Conservation (phyloP, 2,113 vertebrate genomes). For the Brachirus orientalis region DNA sequence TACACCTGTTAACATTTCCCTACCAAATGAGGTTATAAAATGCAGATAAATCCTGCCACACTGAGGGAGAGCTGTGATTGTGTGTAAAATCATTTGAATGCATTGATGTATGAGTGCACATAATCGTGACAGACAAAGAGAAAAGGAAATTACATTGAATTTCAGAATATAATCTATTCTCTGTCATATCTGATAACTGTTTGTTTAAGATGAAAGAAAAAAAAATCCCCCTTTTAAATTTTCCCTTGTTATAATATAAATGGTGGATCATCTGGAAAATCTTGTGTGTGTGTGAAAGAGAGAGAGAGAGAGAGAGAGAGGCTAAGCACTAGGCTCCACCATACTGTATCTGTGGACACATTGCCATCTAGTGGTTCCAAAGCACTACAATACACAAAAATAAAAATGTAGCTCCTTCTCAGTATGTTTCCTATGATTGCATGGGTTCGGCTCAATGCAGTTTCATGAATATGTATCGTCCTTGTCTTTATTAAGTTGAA, state of each 20-base stretch:
- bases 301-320: neutral
- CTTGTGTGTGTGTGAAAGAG: slow-evolving; percentile 38
- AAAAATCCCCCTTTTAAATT: slow-evolving; percentile 60
- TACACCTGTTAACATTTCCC: slow-evolving; percentile 35
- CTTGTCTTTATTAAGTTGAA: slow-evolving; percentile 7
- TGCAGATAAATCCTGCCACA: slow-evolving; percentile 18
- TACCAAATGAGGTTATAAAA: slow-evolving; percentile 47
- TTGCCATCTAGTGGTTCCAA: slow-evolving; percentile 75
- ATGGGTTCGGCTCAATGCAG: slow-evolving; percentile 1
- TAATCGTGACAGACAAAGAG: slow-evolving; percentile 18
- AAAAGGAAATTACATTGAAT: slow-evolving; percentile 43
- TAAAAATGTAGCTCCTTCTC: slow-evolving; percentile 1
- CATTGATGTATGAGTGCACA: neutral
- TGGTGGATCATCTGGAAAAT: slow-evolving; percentile 75
- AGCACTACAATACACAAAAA: neutral
- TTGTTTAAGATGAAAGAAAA: slow-evolving; percentile 56
- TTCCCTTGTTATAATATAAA: slow-evolving; percentile 66
- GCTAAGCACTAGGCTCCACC: neutral
- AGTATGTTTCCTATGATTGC: neutral
- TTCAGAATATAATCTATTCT: slow-evolving; percentile 45
- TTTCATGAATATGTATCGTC: slow-evolving; percentile 14
- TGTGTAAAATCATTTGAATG: slow-evolving; percentile 11
- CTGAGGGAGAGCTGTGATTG: neutral
- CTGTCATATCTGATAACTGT: slow-evolving; percentile 61
- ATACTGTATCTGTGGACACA: slow-evolving; percentile 58